Conservation (phyloP, 2,113 vertebrate species). For the Larimichthys crocea region DNA sequence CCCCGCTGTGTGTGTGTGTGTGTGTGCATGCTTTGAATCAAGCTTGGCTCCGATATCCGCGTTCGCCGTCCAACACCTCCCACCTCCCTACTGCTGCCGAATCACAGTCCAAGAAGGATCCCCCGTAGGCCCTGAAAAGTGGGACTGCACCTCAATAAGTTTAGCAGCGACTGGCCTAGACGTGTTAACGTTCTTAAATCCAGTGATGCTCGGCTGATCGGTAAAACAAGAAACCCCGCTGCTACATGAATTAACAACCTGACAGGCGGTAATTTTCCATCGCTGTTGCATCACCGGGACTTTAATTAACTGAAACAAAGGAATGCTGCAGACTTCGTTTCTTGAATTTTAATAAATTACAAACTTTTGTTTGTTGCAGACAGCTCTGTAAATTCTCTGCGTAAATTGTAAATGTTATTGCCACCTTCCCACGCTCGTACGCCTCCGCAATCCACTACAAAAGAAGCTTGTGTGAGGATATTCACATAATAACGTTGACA, state of each 20-base stretch:
- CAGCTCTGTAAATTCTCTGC: background rate
- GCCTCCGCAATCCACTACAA: conserved; percentile 22
- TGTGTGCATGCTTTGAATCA: conserved; percentile 34
- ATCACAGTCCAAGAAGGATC: conserved; percentile 57
- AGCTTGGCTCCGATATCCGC: conserved; percentile 60
- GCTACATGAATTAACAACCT: conserved; percentile 25
- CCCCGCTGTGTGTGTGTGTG: conserved; percentile 58
- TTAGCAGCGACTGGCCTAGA: conserved; percentile 40
- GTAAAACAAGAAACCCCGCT: conserved; percentile 25
- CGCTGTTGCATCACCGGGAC: conserved; percentile 43
- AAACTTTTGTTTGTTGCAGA: conserved; percentile 1
- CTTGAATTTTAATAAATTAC: conserved; percentile 37
- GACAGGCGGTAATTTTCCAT: conserved; percentile 46
- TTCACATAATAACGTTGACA: conserved; percentile 20
- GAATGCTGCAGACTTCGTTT: conserved; percentile 25
- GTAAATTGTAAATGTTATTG: conserved; percentile 15
- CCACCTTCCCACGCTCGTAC: conserved; percentile 27
- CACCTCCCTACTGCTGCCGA: conserved; percentile 62
- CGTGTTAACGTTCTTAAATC: conserved; percentile 19
- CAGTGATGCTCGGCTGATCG: conserved; percentile 15
- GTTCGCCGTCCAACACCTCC: conserved; percentile 72
- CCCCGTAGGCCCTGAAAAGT: conserved; percentile 49
- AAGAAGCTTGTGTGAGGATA: conserved; percentile 21
- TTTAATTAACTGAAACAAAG: conserved; percentile 60
- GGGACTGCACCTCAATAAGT: conserved; percentile 50